Evolutionary conservation across 2,888 invertebrate species (phyloP), one percentile per base, ranked within the genome.

Genomic region (Hypsopygia costalis): DNA sequence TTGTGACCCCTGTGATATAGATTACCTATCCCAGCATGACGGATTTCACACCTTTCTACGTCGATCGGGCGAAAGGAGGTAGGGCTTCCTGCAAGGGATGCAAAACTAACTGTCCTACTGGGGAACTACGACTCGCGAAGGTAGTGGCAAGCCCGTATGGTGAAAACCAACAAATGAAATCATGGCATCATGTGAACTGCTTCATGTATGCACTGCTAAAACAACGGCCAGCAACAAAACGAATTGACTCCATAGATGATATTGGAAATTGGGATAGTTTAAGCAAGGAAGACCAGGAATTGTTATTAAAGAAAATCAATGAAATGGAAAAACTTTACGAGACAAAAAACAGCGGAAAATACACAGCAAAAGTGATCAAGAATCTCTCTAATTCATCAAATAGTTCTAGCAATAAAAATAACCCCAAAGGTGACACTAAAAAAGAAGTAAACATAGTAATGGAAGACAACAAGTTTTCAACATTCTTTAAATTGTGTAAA

Each of bases 1-100:
- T n/a, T n/a, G n/a, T n/a, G n/a, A n/a, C n/a, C n/a, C n/a, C n/a
- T n/a, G n/a, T n/a, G n/a, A n/a, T n/a, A n/a, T n/a, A n/a, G n/a
- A n/a, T n/a, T n/a, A n/a, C n/a, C n/a, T n/a, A n/a, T n/a, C n/a
- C n/a, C n/a, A n/a, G n/a, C n/a, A 74, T 74, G 76, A 36, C 70
- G 11, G 70, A 72, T 27, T 56, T 52, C 37, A 61, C 66, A 11
- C 91, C 91, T 4, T 95, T 94, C 76, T 91, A 89, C 40, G 91
- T 93, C 6, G 97, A 97, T 54, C 91, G 94, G 47, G 96, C 96
- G 0, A 96, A 96, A 81, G 90, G 92, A 7, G 94, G 94, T 0
- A 90, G 94, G 36, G 94, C 97, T 0, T 91, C 92, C 8, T 97
- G 97, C 68, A 97, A 97, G 74, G 95, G 94, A 61, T 97, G 97